Conservation (phyloP, 2,888 invertebrate genomes). For the Pyrrhia umbra region DNA sequence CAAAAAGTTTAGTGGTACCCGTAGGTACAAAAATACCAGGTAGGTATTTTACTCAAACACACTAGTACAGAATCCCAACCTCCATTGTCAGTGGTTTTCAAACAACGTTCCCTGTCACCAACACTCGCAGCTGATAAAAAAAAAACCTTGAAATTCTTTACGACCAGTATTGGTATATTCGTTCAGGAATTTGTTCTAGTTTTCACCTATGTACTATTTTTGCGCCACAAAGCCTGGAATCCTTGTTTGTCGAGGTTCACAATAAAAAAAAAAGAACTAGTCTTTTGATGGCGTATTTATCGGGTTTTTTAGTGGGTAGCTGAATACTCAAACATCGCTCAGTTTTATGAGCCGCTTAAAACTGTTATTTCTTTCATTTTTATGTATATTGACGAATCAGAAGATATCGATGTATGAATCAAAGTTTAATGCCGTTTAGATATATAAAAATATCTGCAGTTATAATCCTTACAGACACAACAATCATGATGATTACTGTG, state of each 20-base stretch:
- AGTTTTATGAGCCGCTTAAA: too few species aligned
- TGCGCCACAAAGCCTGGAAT: constrained; percentile 10
- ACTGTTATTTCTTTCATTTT: too few species aligned
- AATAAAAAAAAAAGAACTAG: neutral
- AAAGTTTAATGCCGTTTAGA: too few species aligned
- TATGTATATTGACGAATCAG: too few species aligned
- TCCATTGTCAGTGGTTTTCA: constrained; percentile 12
- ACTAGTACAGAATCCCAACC: neutral
- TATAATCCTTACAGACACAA: too few species aligned
- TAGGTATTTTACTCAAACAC: constrained; percentile 1
- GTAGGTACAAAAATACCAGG: neutral
- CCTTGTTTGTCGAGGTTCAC: neutral
- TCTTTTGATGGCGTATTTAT: neutral
- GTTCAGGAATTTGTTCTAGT: neutral
- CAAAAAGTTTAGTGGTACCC: too few species aligned
- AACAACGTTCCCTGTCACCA: constrained; percentile 2
- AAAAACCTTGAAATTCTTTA: neutral
- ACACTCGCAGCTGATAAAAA: neutral
- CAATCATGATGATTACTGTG: too few species aligned
- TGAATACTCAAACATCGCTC: too few species aligned
- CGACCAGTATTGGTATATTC: neutral
- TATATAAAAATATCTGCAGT: too few species aligned
- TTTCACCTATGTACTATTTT: neutral
- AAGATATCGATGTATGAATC: too few species aligned
- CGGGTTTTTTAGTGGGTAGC: neutral